Evolutionary conservation across 2,797 vertebrate species (phyloP), one percentile per base, ranked within the genome.

Genomic region (Pantherophis vulpinus): DNA sequence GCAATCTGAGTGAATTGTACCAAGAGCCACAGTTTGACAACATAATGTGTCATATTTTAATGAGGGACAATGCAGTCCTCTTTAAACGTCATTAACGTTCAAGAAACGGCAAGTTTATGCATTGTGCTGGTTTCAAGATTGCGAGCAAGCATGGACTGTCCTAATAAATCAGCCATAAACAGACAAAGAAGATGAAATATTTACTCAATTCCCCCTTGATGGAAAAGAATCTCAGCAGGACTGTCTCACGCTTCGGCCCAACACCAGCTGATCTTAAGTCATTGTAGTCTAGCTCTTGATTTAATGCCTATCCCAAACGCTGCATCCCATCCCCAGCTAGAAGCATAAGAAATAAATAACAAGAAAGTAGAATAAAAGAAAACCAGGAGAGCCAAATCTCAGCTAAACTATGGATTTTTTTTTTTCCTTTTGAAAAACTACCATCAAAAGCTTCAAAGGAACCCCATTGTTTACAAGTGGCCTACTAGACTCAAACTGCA

Each of bases 131-230:
- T 56, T 42, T 88, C 47, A n/a, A 70, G 66, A 55, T 12, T 89
- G 56, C 47, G 16, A 63, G 58, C 37, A 92, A 55, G 56, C 18
- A 63, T 47, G 89, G 89, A 92, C 90, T 79, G 51, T 51, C 51
- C 83, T 92, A 92, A 94, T 92, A 91, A 88, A 93, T 93, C 55
- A 74, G 25, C 92, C 42, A 90, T 91, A 89, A 89, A 93, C 70
- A 32, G 55, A 87, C 23, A 3, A 94, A 87, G 89, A 89, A 23
- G 86, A 54, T 60, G 74, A 60, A 93, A 88, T 92, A 47, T 83
- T 91, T 94, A 90, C 93, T 93, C 90, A 91, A 54, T 79, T 66
- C 87, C 79, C 92, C 91, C 79, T 27, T 91, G 92, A 91, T 93
- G 61, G 87, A 61, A 91, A 93, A 93, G 11, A 32, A 27, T 42